Evolutionary conservation across 1,140 invertebrate species (phyloP), one percentile per base, ranked within the genome.

Genomic region (Potamilus streckersoni): DNA sequence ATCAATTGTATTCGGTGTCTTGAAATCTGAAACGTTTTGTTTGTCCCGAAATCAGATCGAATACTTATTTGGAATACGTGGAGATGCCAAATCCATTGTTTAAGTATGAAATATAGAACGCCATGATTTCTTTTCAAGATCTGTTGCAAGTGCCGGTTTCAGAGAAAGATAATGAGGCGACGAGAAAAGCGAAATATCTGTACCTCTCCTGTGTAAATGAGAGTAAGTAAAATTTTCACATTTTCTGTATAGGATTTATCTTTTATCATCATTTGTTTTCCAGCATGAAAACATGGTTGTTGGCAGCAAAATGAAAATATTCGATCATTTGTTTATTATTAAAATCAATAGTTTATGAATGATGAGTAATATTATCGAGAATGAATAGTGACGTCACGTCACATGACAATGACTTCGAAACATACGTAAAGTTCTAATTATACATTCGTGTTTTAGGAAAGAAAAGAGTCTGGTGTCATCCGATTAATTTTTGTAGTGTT

Each of bases 181-280:
- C 85, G 3, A 78, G 82, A 20, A 91, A 91, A 65, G 95, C 95
- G 4, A 97, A 96, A 91, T 92, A 92, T 69, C 95, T 96, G 89
- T 96, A 95, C 91, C 93, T 92, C 78, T 96, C 95, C 23, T 97
- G 95, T 90, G 94, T 96, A 92, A 94, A 96, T 88, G 93, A 94
- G 87, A 93, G 95, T 96, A 92, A 94, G 94, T 94, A 63, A 27
- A 67, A 31, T 27, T 31, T 38, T 8, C 12, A 13, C 65, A 67
- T 16, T 67, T 31, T 11, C 19, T 67, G 8, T 16, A 14, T 12
- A 31, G 19, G 19, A 5, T 67, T 49, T 67, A 3, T 17, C n/a
- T 23, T 17, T 17, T 55, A 49, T 67, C 19, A 19, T 58, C n/a
- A 31, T 31, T 31, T 31, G 27, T 31, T 55, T 57, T 69, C 55